A percentile compares a stretch with the other conserved stretches of the same genome.
These are phyloP conservation scores for Monochamus alternatus DNA, from an alignment of 2,888 invertebrate genomes.

Conservation along the genomic window DNA sequence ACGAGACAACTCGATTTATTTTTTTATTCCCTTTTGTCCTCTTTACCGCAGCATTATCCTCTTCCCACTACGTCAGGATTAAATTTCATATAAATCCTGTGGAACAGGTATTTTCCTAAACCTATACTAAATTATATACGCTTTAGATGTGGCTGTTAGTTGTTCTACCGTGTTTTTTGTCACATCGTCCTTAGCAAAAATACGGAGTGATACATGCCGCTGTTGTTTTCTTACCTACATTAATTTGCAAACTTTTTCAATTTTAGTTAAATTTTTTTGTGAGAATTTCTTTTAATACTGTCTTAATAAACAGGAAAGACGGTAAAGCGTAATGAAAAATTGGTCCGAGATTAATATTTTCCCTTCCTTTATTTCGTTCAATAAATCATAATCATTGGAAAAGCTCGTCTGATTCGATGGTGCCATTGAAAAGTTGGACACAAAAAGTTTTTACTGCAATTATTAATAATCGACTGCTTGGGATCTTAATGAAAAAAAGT, in stretches of 20 bases:
- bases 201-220: too few relatives aligned
- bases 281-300: too few relatives aligned
- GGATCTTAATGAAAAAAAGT: too few relatives aligned
- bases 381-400: not conserved
- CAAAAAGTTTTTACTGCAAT: not conserved
- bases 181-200: too few relatives aligned
- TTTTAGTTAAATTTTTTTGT: too few relatives aligned
- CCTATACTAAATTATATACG: not conserved
- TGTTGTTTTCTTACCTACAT: too few relatives aligned
- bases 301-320: not conserved
- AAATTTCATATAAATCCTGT: not conserved
- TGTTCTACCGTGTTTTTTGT: too few relatives aligned
- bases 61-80: not conserved
- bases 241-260: too few relatives aligned
- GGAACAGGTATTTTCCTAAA: not conserved
- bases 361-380: not conserved
- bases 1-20: slow-evolving; percentile 1
- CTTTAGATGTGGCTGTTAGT: too few relatives aligned
- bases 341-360: slow-evolving; percentile 10
- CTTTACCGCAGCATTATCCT: not conserved
- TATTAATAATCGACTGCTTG: too few relatives aligned
- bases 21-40: not conserved
- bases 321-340: slow-evolving; percentile 2
- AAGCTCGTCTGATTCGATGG: not conserved
- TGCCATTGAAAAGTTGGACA: slow-evolving; percentile 4